Conservation (phyloP, 1,140 invertebrate genomes). For the Notospermus geniculatus region DNA sequence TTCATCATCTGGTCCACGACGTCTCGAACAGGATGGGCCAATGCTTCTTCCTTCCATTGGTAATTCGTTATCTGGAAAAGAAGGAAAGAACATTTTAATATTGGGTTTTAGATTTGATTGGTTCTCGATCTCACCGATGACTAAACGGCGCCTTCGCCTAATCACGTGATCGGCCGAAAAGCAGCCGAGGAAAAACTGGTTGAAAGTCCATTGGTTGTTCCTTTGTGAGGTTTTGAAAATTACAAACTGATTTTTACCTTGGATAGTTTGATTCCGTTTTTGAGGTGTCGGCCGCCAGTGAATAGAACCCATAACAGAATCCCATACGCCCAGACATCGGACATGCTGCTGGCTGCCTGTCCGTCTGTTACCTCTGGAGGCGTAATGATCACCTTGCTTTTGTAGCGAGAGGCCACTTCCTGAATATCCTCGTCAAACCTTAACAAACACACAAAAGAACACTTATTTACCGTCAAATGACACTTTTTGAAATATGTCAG, state of each 20-base stretch:
- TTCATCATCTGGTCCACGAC: constrained; percentile 3
- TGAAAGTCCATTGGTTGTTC: too few species aligned
- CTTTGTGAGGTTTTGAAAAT: too few species aligned
- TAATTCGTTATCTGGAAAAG: constrained; percentile 6
- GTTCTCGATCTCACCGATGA: too few species aligned
- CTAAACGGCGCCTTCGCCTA: too few species aligned
- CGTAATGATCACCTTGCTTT: not conserved
- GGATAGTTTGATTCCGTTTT: not conserved
- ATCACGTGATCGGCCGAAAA: too few species aligned
- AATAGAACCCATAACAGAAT: not conserved
- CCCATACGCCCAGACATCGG: constrained; percentile 5
- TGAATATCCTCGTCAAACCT: constrained; percentile 3
- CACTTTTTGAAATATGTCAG: too few species aligned
- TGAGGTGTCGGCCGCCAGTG: not conserved
- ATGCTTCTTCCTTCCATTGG: not conserved
- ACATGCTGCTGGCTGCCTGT: not conserved
- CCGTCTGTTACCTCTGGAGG: not conserved
- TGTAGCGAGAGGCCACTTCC: not conserved
- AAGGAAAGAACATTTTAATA: too few species aligned
- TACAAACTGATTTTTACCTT: too few species aligned
- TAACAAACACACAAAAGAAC: too few species aligned
- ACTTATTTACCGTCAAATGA: too few species aligned
- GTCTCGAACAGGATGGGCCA: not conserved
- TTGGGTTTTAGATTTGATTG: too few species aligned
- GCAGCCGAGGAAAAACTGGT: too few species aligned